Evolutionary conservation across 2,888 invertebrate genomes (phyloP).

Genomic region (Thecophora atra): DNA sequence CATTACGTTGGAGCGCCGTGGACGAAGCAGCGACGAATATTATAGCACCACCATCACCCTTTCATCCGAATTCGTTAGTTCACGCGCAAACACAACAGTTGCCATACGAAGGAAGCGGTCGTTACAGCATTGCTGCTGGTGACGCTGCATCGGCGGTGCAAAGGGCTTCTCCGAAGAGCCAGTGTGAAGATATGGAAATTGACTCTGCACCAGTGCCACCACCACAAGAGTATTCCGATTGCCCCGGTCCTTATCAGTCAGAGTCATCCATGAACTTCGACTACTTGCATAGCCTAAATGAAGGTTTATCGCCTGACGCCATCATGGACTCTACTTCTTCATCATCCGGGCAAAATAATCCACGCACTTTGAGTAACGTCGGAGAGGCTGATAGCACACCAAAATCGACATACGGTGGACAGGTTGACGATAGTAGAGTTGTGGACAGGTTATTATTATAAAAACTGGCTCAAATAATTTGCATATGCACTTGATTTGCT

Average conservation of each 20-base stretch:
- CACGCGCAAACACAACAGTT: constrained; percentile 15
- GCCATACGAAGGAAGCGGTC: constrained; percentile 6
- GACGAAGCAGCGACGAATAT: constrained; percentile 19
- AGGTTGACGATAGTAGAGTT: constrained; percentile 62
- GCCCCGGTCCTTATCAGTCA: constrained; percentile 53
- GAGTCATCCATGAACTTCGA: constrained; percentile 64
- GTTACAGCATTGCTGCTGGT: constrained; percentile 24
- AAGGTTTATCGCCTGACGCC: constrained; percentile 39
- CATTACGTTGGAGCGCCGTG: constrained; percentile 13
- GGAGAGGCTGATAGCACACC: constrained; percentile 35
- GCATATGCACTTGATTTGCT: background rate
- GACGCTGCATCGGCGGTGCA: constrained; percentile 28
- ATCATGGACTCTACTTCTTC: constrained; percentile 44
- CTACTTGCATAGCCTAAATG: constrained; percentile 59
- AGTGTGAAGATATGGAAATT: constrained; percentile 64
- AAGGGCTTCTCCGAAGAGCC: constrained; percentile 50
- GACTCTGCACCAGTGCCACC: constrained; percentile 60
- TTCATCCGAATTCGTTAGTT: constrained; percentile 29
- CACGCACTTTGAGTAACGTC: constrained; percentile 44
- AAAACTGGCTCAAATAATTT: background rate
- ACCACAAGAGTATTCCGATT: constrained; percentile 58
- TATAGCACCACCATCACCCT: constrained; percentile 25
- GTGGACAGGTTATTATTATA: constrained; percentile 65
- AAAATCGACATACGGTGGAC: constrained; percentile 44
- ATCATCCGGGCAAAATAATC: constrained; percentile 40